Evolutionary conservation across 2,113 vertebrate genomes (phyloP), one percentile per base, ranked within the genome.

Genomic region (Stictonetta naevosa): DNA sequence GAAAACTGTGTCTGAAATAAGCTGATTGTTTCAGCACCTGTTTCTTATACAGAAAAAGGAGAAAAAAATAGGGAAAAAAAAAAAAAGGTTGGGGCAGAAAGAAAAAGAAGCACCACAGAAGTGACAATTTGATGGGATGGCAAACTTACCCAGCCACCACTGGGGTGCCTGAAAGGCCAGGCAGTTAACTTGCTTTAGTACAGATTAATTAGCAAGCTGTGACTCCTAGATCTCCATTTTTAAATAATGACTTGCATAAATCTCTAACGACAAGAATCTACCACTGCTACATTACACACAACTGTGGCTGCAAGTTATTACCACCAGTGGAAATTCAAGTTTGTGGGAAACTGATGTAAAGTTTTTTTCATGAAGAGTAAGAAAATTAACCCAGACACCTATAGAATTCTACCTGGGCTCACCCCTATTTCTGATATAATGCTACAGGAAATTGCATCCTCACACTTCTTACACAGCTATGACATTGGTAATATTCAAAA

Each of bases 201-300:
- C 79, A 96, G 94, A 97, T 97, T 97, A 97, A 98, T 97, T 97
- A 98, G 95, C 94, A 96, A 95, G 95, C 96, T 98, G 90, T 97
- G 96, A 97, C 94, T 96, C 93, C 95, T 94, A 95, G 96, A 95
- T 98, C 95, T 98, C 95, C 97, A 83, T 96, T 97, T 97, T 98
- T 97, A 98, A 98, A 96, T 97, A 97, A 98, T 36, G 52, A 94
- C 96, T 97, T 95, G 93, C 80, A 95, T 96, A 95, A 97, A 97
- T 97, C 96, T 97, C 96, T 19, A 72, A 97, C 97, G 96, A 96
- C 84, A 97, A 97, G 97, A 97, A 96, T 95, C 96, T 93, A 72
- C 96, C 96, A 95, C 86, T 93, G 93, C 93, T 95, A 91, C 69
- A 91, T 89, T 91, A 92, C 96, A 95, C 84, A 93, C 87, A 73